Evolutionary conservation across 23 tunicate genomes (phyloP), one percentile per base, ranked within the genome.

Genomic region (Aplidium turbinatum): DNA sequence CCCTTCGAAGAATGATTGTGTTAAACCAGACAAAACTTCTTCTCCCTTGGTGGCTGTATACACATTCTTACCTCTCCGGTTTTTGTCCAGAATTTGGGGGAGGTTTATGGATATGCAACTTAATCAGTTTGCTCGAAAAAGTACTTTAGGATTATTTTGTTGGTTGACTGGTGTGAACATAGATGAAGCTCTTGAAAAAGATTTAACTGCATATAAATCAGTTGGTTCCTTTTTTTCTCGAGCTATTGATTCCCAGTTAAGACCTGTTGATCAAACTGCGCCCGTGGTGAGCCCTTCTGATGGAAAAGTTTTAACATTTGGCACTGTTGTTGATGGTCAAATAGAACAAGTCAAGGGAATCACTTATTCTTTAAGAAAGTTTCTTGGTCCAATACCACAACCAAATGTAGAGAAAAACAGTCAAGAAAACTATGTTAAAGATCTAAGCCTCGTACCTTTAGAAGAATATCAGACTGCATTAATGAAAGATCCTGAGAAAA

Each of bases 291-390:
- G 74, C 47, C 94, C 94, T 24, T 38, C 82, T 16, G 99, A 94
- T 60, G 99, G 99, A 24, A 94, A 82, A 63, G 68, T 94, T 4
- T 57, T 94, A 33, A 38, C 67, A 20, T 82, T 38, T 38, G 94
- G 94, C 19, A 47, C 62, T 33, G 87, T 82, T 0, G 35, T 22
- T 18, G 32, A 72, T 56, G 99, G 99, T 1, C 13, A 3, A 20
- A 90, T 94, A 4, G 99, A 94, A 50, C 95, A 94, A 73, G 95
- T 94, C 16, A 94, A 94, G 47, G 92, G 84, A 18, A 61, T 94
- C 0, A 65, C 84, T 13, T 94, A 94, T 35, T 94, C 99, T 1
- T 30, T 94, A 31, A 84, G 58, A 70, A 81, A 78, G 33, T 87
- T 94, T 82, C 82, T 94, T 33, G 99, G 99, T 1, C 93, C 98